phyloP scores from a whole-genome alignment of 1,140 invertebrate species.

The Brachionus manjavacas region DNA sequence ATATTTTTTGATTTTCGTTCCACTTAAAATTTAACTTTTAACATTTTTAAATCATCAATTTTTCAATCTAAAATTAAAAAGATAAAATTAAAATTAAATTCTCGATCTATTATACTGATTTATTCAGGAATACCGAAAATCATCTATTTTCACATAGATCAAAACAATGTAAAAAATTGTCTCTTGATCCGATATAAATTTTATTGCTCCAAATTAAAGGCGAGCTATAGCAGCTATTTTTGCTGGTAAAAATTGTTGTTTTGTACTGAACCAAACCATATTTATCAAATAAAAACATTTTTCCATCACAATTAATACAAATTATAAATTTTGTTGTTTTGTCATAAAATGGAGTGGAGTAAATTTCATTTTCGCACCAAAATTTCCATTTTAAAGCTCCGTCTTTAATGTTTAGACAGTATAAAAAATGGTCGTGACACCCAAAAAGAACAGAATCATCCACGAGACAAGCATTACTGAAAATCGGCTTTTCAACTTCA shows the following conservation, averaged over 20 bases:
- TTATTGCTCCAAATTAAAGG: background rate
- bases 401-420: slow-evolving; percentile 41
- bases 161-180: slow-evolving; percentile 14
- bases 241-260: background rate
- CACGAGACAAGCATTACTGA: slow-evolving; percentile 62
- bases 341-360: slow-evolving; percentile 62
- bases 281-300: background rate
- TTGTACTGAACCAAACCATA: background rate
- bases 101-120: no score
- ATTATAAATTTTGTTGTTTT: background rate
- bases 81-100: no score
- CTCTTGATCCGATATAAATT: slow-evolving; percentile 28
- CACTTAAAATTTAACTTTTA: no score
- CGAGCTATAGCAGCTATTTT: slow-evolving; percentile 37
- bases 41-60: no score
- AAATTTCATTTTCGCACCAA: slow-evolving; percentile 59
- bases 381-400: slow-evolving; percentile 54
- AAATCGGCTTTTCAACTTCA: slow-evolving; percentile 61
- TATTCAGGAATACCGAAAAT: background rate
- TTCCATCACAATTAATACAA: background rate
- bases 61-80: no score
- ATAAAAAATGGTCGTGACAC: slow-evolving; percentile 61
- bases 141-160: background rate
- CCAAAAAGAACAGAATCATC: slow-evolving; percentile 59
- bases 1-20: no score